Conservation (phyloP, 2,113 vertebrate genomes). For the Nycticryphes semicollaris region DNA sequence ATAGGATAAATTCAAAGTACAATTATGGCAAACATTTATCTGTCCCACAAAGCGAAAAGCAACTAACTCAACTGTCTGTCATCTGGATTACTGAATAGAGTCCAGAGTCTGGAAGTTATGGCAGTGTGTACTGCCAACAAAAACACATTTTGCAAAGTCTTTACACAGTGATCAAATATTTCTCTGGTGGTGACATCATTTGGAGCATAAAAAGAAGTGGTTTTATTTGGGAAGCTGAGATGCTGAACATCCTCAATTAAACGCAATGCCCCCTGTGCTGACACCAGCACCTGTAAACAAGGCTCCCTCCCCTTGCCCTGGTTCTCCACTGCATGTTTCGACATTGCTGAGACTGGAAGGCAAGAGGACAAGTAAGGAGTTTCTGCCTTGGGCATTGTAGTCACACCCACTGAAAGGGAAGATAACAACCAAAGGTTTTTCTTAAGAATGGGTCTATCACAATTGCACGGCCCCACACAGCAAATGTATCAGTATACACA, state of each 20-base stretch:
- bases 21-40: conserved; percentile 45
- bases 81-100: conserved; percentile 7
- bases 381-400: neutral
- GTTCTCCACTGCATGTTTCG: neutral
- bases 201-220: neutral
- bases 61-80: neutral
- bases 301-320: neutral
- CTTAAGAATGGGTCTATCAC: neutral
- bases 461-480: neutral
- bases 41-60: neutral
- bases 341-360: neutral
- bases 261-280: neutral
- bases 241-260: neutral
- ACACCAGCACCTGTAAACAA: neutral
- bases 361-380: neutral
- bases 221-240: neutral
- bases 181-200: neutral
- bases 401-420: neutral
- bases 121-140: neutral
- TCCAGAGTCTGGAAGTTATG: conserved; percentile 32
- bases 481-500: neutral
- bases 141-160: conserved; percentile 14
- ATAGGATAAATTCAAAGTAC: neutral
- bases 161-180: neutral
- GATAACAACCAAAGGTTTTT: neutral